phyloP scores from a whole-genome alignment of 2,797 vertebrate species.

The Muraenolepis orangiensis region DNA sequence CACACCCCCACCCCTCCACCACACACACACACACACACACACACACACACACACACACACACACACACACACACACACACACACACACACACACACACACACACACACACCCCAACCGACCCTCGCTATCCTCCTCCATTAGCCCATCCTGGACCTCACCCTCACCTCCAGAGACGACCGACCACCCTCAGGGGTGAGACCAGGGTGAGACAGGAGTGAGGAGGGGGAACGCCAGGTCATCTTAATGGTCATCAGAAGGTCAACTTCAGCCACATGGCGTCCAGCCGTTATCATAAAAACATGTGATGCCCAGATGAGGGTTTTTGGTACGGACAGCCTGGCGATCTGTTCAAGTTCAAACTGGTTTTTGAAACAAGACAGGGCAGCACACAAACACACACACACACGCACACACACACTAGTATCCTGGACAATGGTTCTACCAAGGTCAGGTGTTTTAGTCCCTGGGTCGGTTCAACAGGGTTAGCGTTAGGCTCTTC shows the following conservation, averaged over 20 bases:
- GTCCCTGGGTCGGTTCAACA: conserved; percentile 58
- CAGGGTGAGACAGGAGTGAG: background rate
- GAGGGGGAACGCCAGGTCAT: background rate
- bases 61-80: background rate
- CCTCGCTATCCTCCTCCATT: conserved; percentile 10
- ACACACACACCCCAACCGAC: conserved; percentile 8
- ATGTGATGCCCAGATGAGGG: background rate
- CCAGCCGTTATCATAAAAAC: background rate
- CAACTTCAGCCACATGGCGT: background rate
- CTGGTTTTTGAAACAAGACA: background rate
- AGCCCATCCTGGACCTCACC: conserved; percentile 42
- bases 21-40: conserved; percentile 13
- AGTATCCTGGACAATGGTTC: conserved; percentile 65
- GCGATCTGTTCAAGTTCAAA: background rate
- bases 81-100: conserved; percentile 21
- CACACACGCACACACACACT: too few relatives aligned
- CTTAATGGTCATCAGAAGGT: background rate
- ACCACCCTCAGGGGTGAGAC: background rate
- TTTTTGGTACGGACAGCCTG: background rate
- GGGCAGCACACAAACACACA: too few relatives aligned
- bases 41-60: conserved; percentile 33
- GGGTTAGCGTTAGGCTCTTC: conserved; percentile 67
- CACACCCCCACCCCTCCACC: conserved; percentile 30
- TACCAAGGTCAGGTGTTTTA: conserved; percentile 70
- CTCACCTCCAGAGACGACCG: background rate